These are phyloP conservation scores for Clistopyga incitator DNA, from an alignment of 2,888 invertebrate genomes.

Conservation along the genomic window DNA sequence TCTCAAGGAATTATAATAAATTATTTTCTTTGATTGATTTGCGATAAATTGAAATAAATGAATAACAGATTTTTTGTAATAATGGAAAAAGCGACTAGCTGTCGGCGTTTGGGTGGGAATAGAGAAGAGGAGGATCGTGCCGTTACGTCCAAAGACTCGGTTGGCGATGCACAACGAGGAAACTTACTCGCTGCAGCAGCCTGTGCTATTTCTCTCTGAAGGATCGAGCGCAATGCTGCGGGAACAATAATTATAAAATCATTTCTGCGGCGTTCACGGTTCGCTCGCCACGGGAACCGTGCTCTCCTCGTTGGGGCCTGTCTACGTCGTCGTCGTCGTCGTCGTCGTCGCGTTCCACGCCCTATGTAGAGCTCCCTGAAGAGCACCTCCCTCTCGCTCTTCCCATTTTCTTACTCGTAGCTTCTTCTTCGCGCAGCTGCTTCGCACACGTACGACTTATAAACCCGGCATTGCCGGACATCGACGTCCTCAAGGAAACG, in stretches of 20 bases:
- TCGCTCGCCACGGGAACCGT: conserved; percentile 56
- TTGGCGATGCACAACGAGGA: conserved; percentile 35
- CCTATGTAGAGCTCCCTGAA: conserved; percentile 46
- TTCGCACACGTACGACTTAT: not conserved
- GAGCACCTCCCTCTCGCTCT: conserved; percentile 36
- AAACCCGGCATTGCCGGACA: conserved; percentile 40
- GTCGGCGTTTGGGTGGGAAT: too few relatives aligned
- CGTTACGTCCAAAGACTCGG: conserved; percentile 34
- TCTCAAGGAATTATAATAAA: too few relatives aligned
- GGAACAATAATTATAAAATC: conserved; percentile 63
- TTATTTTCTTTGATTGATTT: too few relatives aligned
- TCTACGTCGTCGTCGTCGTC: conserved; percentile 5
- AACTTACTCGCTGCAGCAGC: conserved; percentile 20
- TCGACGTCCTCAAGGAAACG: conserved; percentile 27
- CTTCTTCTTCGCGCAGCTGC: not conserved
- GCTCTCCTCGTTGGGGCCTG: conserved; percentile 38
- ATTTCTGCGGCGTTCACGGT: conserved; percentile 61
- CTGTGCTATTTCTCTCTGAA: conserved; percentile 26
- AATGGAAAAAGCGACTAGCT: too few relatives aligned
- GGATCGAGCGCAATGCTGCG: conserved; percentile 27
- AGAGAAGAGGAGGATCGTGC: conserved; percentile 7
- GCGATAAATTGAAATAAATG: too few relatives aligned
- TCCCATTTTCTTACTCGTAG: conserved; percentile 19
- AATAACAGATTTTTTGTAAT: too few relatives aligned
- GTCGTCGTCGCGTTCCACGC: conserved; percentile 28